Base-by-base conservation (phyloP, 2,888 invertebrate genomes). In the Cistogaster globosa region DNA sequence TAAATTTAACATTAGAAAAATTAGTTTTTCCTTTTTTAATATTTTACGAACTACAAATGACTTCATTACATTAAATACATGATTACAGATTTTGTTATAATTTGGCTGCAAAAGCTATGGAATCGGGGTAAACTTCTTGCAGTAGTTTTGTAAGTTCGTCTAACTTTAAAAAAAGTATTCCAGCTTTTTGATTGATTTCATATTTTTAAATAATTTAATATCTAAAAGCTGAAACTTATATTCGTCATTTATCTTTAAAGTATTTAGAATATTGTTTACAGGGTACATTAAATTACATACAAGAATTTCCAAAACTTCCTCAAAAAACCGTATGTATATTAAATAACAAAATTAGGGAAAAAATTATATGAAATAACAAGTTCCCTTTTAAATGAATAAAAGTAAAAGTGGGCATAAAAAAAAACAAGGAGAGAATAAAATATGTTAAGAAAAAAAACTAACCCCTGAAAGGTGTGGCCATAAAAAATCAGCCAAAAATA, bases 391-490 rank as follows among this genome's bases (percentile, higher is more conserved):
- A 86, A 88, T 89, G 90, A 90, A 90, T 89, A 89, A 90, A 90
- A 89, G 88, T 88, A 88, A 90, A 90, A 90, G 88, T 88, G 79
- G 78, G 87, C 86, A 87, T n/a, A 57, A 16, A 87, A 58, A 20
- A 32, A 20, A 22, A 75, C 26, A 22, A 42, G 18, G 26, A 42
- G 18, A 51, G 14, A 22, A 67, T n/a, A n/a, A 32, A 82, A 83
- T 16, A 72, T 71, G 16, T 26, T 57, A 5, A 48, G 67, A 71
- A 79, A 84, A 78, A 82, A 84, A 88, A 89, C 88, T 89, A 90
- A 90, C 91, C 91, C 91, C 89, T 88, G 86, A 90, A 91, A 91
- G 91, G 91, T 91, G 91, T 91, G 91, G 91, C 91, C 88, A 81
- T 72, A 82, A 81, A 74, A 74, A 67, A 53, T 53, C 51, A 87